Evolutionary conservation across 2,797 vertebrate species (phyloP).

Genomic region (Champsocephalus esox): DNA sequence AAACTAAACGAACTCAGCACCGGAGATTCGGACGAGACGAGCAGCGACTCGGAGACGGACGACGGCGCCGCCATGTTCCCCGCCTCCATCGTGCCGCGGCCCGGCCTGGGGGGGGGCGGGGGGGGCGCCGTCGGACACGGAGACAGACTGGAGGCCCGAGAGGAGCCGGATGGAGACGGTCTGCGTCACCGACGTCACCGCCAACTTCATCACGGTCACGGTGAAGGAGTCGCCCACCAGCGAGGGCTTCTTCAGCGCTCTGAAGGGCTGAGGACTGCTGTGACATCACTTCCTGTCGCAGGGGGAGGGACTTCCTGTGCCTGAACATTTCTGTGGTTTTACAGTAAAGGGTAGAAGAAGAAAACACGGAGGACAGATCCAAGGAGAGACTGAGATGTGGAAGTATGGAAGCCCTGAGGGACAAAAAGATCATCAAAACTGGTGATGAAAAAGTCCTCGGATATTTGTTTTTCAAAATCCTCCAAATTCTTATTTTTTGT

Average conservation of each 20-base stretch:
- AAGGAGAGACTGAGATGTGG: too few relatives aligned
- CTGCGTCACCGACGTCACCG: conserved; percentile 95
- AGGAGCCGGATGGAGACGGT: conserved; percentile 93
- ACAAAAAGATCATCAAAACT: too few relatives aligned
- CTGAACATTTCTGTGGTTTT: too few relatives aligned
- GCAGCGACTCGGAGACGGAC: conserved; percentile 83
- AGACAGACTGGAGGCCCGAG: conserved; percentile 89
- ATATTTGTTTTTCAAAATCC: too few relatives aligned
- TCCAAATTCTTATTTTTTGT: too few relatives aligned
- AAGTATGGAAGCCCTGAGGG: too few relatives aligned
- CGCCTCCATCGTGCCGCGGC: conserved; percentile 57
- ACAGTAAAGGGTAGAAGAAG: too few relatives aligned
- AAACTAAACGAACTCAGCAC: conserved; percentile 88
- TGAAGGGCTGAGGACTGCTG: conserved; percentile 84
- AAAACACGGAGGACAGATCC: too few relatives aligned
- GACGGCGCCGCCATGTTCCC: conserved; percentile 70
- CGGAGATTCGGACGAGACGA: conserved; percentile 80
- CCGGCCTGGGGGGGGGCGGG: conserved; percentile 79
- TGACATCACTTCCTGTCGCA: conserved; percentile 1
- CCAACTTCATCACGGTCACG: conserved; percentile 94
- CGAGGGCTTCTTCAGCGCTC: conserved; percentile 92
- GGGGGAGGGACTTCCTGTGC: too few relatives aligned
- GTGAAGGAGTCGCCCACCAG: conserved; percentile 97
- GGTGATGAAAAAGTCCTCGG: too few relatives aligned
- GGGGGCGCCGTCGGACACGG: conserved; percentile 85